Conservation (phyloP, 2,113 vertebrate genomes). For the Lethenteron camtschaticum region DNA sequence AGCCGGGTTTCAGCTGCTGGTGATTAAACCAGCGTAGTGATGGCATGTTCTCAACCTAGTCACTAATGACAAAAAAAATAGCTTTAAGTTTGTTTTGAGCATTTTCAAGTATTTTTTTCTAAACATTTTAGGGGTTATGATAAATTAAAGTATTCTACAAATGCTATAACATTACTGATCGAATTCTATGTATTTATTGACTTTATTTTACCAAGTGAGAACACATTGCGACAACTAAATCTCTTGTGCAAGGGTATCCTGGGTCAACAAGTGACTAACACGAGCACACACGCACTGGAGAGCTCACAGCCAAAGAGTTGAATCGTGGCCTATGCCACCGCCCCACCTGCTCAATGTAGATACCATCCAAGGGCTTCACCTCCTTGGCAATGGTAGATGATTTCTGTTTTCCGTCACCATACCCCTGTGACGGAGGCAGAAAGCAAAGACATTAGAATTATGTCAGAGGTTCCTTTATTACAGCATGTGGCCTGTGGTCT, state of each 20-base stretch:
- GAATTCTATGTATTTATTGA: not conserved
- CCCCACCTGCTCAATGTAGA: conserved; percentile 61
- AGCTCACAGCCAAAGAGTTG: not conserved
- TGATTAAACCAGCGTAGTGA: too few relatives aligned
- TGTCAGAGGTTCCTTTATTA: not conserved
- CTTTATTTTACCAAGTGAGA: not conserved
- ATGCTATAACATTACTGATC: not conserved
- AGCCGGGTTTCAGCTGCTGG: too few relatives aligned
- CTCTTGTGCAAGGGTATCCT: not conserved
- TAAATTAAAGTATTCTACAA: too few relatives aligned
- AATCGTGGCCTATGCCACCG: not conserved
- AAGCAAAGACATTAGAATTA: accelerated
- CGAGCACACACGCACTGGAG: not conserved
- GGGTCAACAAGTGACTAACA: not conserved
- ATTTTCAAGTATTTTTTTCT: too few relatives aligned
- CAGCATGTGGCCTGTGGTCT: not conserved
- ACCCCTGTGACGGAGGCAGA: conserved; percentile 33
- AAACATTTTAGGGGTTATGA: too few relatives aligned
- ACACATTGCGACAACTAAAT: not conserved
- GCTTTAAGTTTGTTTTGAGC: too few relatives aligned
- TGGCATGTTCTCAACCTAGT: too few relatives aligned
- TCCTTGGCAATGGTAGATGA: conserved; percentile 78
- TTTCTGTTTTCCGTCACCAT: conserved; percentile 83
- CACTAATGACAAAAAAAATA: too few relatives aligned
- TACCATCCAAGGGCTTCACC: conserved; percentile 67